Evolutionary conservation across 2,797 vertebrate species (phyloP).

Genomic region (Brotula barbata): DNA sequence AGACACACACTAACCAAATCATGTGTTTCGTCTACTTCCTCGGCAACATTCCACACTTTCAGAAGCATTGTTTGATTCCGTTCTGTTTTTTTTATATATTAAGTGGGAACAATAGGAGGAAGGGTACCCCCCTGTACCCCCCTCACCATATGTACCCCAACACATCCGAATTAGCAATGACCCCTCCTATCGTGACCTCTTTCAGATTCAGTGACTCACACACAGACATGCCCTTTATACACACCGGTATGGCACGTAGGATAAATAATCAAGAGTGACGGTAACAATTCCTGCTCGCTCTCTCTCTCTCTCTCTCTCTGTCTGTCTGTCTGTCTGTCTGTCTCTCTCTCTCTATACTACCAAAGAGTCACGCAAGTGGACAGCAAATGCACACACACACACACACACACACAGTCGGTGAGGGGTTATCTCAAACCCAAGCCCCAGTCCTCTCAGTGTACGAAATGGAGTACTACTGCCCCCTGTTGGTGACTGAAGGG

Average conservation of each 20-base stretch:
- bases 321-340: no score
- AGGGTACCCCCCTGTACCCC: conserved; percentile 2
- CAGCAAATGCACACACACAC: no score
- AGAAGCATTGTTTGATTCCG: background rate
- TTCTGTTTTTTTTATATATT: conserved; percentile 38
- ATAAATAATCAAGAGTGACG: background rate
- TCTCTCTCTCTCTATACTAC: no score
- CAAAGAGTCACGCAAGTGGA: no score
- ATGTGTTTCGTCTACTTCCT: conserved; percentile 14
- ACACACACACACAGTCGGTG: no score
- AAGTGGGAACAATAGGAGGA: conserved; percentile 57
- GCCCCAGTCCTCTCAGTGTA: background rate
- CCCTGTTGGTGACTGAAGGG: conserved; percentile 32
- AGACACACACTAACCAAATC: background rate
- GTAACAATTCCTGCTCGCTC: background rate
- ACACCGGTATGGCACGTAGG: background rate
- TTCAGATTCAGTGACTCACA: conserved; percentile 27
- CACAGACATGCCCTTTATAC: background rate
- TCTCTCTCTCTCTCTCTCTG: no score
- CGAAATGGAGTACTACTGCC: conserved; percentile 51
- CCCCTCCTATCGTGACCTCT: conserved; percentile 27
- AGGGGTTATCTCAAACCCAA: no score
- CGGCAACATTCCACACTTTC: conserved; percentile 16
- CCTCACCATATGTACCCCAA: conserved; percentile 6
- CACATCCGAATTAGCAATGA: conserved; percentile 1